Percentiles rank a stretch among this genome's conserved stretches.
Conservation (phyloP, 2,797 vertebrate species). For the Sciaenops ocellatus region DNA sequence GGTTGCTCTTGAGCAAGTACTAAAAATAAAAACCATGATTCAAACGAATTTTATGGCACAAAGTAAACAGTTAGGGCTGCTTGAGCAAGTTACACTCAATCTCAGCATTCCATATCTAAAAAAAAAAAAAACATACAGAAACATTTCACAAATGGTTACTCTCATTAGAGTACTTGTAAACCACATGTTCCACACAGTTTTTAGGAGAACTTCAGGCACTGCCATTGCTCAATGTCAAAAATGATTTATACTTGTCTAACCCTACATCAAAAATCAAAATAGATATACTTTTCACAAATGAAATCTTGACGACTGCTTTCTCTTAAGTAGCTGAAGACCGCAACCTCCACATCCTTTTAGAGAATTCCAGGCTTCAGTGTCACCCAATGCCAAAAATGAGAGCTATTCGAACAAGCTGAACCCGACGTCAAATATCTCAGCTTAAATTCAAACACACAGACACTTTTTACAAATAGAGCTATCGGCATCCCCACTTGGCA, state of each 20-base stretch:
- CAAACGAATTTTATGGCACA: conserved; percentile 11
- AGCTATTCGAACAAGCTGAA: conserved; percentile 69
- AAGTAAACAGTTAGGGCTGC: conserved; percentile 3
- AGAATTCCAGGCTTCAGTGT: conserved; percentile 61
- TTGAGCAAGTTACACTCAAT: conserved; percentile 15
- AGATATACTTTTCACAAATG: conserved; percentile 52
- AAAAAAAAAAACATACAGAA: conserved; percentile 14
- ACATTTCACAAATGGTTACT: conserved; percentile 30
- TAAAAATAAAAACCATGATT: neutral
- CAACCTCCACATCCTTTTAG: conserved; percentile 58
- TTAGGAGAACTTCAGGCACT: conserved; percentile 5
- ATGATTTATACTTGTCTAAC: conserved; percentile 45
- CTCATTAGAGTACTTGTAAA: conserved; percentile 27
- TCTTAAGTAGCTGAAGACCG: conserved; percentile 45
- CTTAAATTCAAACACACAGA: conserved; percentile 82
- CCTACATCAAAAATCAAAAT: conserved; percentile 49
- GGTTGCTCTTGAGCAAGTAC: neutral
- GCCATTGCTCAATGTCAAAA: conserved; percentile 42
- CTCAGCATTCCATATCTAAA: neutral
- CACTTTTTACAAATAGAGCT: conserved; percentile 82
- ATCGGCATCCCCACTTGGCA: conserved; percentile 79
- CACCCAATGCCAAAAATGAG: conserved; percentile 66
- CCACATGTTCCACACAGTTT: conserved; percentile 18
- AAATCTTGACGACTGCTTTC: conserved; percentile 45
- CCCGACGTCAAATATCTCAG: conserved; percentile 67